Conservation (phyloP, 2,888 invertebrate genomes). For the Drosophila planitibia region DNA sequence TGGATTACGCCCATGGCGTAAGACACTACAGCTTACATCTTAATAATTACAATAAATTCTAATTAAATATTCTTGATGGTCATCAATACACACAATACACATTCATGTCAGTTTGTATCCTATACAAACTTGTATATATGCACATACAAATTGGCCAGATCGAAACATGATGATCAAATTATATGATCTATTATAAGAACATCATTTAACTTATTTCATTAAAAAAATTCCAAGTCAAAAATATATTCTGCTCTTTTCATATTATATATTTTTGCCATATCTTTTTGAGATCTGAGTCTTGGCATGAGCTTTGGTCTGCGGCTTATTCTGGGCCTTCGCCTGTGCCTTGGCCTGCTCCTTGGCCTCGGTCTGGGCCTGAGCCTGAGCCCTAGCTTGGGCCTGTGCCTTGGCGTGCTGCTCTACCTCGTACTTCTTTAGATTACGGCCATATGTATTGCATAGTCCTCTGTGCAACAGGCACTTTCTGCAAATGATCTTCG, state of each 20-base stretch:
- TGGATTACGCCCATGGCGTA: background rate
- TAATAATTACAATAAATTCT: background rate
- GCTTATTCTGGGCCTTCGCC: background rate
- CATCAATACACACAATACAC: background rate
- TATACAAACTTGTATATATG: background rate
- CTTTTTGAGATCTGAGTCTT: background rate
- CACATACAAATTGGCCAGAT: background rate
- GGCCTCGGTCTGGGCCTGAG: background rate
- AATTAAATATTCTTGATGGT: background rate
- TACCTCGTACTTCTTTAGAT: slow-evolving; percentile 23
- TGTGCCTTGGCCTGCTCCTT: background rate
- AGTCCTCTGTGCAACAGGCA: slow-evolving; percentile 49
- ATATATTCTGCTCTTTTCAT: background rate
- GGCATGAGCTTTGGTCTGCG: too few relatives aligned
- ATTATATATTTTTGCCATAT: background rate
- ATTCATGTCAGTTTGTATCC: background rate
- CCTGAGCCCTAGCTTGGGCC: too few relatives aligned
- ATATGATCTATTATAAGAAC: background rate
- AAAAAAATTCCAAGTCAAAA: accelerated
- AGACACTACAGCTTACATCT: background rate
- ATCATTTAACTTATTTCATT: background rate
- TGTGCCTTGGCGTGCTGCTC: background rate
- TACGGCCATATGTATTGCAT: slow-evolving; percentile 35
- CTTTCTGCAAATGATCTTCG: slow-evolving; percentile 47
- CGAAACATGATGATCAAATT: background rate